Conservation (phyloP, 2,888 invertebrate genomes). For the Deilephila porcellus region DNA sequence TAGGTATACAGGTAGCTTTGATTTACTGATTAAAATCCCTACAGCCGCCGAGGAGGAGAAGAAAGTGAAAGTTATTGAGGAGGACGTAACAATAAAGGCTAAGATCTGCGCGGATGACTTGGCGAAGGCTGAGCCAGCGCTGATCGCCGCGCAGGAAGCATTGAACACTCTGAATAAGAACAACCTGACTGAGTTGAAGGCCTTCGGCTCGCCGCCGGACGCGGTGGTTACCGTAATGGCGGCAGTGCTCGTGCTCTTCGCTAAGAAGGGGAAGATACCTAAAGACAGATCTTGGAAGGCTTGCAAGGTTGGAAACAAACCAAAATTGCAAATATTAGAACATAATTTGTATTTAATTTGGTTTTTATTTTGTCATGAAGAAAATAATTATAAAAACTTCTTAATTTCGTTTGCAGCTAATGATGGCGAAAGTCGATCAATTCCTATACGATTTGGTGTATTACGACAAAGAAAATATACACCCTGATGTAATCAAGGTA, state of each 20-base stretch:
- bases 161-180: conserved; percentile 96
- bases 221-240: conserved; percentile 94
- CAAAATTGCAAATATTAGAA: neutral
- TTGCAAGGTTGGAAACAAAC: conserved; percentile 85
- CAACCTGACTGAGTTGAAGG: conserved; percentile 96
- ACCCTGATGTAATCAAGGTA: conserved; percentile 94
- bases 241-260: conserved; percentile 94
- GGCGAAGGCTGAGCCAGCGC: conserved; percentile 95
- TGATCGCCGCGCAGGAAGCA: conserved; percentile 95
- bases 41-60: conserved; percentile 92
- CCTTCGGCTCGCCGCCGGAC: conserved; percentile 95
- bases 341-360: no score
- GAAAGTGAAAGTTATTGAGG: conserved; percentile 95
- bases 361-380: no score
- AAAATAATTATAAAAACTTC: no score
- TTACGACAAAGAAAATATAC: conserved; percentile 97
- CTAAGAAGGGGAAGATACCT: conserved; percentile 92
- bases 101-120: conserved; percentile 95
- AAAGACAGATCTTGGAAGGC: conserved; percentile 97
- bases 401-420: conserved; percentile 66
- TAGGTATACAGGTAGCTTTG: no score
- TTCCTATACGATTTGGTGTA: conserved; percentile 92
- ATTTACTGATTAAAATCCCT: neutral
- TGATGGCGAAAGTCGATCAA: conserved; percentile 96
- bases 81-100: conserved; percentile 93